Evolutionary conservation across 2,797 vertebrate species (phyloP).

Genomic region (Microhierax caerulescens): DNA sequence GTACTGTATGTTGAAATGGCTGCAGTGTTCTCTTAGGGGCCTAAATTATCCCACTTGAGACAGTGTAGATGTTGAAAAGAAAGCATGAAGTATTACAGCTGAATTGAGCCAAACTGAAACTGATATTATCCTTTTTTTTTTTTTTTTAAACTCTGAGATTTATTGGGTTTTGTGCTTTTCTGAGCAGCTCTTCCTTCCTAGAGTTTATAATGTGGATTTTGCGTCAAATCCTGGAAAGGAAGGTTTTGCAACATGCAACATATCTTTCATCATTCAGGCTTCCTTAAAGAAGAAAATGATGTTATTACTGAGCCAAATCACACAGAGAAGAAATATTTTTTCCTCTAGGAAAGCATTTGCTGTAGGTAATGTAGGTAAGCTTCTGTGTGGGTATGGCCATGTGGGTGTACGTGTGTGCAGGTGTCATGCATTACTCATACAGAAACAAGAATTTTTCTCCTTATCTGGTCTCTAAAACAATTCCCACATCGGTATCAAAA

Average conservation of each 20-base stretch:
- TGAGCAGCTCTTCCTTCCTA: neutral
- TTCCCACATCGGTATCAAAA: neutral
- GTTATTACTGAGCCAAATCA: neutral
- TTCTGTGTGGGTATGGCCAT: neutral
- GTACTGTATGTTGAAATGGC: neutral
- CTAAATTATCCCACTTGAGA: neutral
- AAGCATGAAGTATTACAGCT: neutral
- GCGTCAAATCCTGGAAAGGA: neutral
- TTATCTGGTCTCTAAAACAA: neutral
- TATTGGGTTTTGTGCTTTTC: neutral
- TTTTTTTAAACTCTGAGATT: neutral
- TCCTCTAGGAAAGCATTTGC: neutral
- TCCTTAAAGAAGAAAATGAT: neutral
- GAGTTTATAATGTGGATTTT: neutral
- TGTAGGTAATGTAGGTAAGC: neutral
- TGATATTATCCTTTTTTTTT: neutral
- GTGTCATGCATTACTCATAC: neutral
- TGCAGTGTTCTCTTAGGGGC: neutral
- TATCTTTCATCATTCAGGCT: neutral
- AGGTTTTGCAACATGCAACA: neutral
- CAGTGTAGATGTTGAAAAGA: neutral
- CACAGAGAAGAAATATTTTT: neutral
- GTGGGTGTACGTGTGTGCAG: neutral
- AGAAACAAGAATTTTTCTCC: neutral
- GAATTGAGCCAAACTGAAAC: neutral